These are phyloP conservation scores for Torymus auratus DNA, from an alignment of 2,888 invertebrate species.

Conservation along the genomic window DNA sequence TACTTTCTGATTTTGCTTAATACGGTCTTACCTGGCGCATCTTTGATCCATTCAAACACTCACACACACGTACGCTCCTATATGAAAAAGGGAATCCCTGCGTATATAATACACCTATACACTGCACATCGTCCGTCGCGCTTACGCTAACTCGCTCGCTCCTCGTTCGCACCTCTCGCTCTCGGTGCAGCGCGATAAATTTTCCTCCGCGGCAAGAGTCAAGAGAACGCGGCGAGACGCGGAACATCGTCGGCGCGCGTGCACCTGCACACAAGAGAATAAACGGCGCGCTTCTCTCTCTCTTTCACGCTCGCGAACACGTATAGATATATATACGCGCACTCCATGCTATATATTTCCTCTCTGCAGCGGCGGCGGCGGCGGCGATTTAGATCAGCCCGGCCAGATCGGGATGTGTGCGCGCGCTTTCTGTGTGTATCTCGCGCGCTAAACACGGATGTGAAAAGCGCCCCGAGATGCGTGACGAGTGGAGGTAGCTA, in stretches of 20 bases:
- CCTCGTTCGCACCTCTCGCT: too few relatives aligned
- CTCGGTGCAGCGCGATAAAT: slow-evolving; percentile 46
- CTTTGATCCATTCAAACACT: too few relatives aligned
- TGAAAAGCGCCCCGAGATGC: slow-evolving; percentile 29
- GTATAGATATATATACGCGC: too few relatives aligned
- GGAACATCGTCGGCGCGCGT: slow-evolving; percentile 15
- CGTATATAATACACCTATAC: background rate
- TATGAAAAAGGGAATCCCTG: too few relatives aligned
- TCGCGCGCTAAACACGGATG: slow-evolving; percentile 52
- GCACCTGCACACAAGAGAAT: slow-evolving; percentile 46
- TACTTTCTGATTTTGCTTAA: slow-evolving; percentile 42
- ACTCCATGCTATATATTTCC: slow-evolving; percentile 43
- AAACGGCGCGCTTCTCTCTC: slow-evolving; percentile 34
- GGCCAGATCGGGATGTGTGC: background rate
- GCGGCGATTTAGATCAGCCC: slow-evolving; percentile 38
- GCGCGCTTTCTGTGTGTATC: slow-evolving; percentile 18
- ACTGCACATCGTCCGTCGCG: slow-evolving; percentile 30
- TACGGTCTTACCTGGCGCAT: slow-evolving; percentile 9
- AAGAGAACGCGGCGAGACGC: slow-evolving; percentile 13
- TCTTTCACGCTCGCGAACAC: background rate
- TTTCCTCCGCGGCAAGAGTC: slow-evolving; percentile 29
- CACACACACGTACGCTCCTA: too few relatives aligned
- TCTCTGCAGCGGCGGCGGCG: background rate
- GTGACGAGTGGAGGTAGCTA: background rate
- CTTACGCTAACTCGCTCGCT: slow-evolving; percentile 12